Evolutionary conservation across 1,140 invertebrate genomes (phyloP).

Genomic region (Brachionus calyciflorus): DNA sequence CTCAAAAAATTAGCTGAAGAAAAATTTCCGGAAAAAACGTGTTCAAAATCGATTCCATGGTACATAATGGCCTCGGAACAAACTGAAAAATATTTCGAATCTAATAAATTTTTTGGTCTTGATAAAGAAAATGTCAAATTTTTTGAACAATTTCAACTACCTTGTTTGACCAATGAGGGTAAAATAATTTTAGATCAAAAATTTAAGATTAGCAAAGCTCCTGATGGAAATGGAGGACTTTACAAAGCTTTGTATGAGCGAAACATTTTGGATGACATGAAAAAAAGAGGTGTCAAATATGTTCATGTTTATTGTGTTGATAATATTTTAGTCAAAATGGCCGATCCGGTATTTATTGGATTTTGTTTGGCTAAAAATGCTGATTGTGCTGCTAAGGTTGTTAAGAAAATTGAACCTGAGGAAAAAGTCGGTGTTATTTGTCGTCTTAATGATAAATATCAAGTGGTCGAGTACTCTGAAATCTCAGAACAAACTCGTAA

Average conservation of each 20-base stretch:
- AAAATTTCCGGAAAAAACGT: conserved; percentile 63
- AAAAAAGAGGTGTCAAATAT: conserved; percentile 75
- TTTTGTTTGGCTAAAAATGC: conserved; percentile 83
- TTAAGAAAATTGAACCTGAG: conserved; percentile 81
- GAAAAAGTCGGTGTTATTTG: conserved; percentile 95
- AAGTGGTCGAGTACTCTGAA: conserved; percentile 92
- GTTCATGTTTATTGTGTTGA: conserved; percentile 98
- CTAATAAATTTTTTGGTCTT: conserved; percentile 82
- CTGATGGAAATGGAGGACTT: conserved; percentile 95
- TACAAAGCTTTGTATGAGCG: conserved; percentile 74
- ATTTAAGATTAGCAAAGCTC: conserved; percentile 76
- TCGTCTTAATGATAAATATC: conserved; percentile 77
- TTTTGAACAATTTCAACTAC: conserved; percentile 88
- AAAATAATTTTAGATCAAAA: conserved; percentile 80
- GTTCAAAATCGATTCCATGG: conserved; percentile 66
- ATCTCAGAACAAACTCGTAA: conserved; percentile 83
- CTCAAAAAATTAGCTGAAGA: conserved; percentile 20
- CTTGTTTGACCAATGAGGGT: conserved; percentile 89
- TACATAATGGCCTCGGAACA: conserved; percentile 99
- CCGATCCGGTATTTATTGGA: conserved; percentile 93
- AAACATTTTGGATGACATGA: conserved; percentile 80
- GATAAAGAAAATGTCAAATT: conserved; percentile 76
- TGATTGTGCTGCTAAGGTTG: conserved; percentile 93
- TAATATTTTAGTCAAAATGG: conserved; percentile 96
- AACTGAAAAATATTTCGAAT: conserved; percentile 80